A percentile compares a stretch with the other conserved stretches of the same genome.
Conservation (phyloP, 2,888 invertebrate genomes). For the Drosophila subquinaria region DNA sequence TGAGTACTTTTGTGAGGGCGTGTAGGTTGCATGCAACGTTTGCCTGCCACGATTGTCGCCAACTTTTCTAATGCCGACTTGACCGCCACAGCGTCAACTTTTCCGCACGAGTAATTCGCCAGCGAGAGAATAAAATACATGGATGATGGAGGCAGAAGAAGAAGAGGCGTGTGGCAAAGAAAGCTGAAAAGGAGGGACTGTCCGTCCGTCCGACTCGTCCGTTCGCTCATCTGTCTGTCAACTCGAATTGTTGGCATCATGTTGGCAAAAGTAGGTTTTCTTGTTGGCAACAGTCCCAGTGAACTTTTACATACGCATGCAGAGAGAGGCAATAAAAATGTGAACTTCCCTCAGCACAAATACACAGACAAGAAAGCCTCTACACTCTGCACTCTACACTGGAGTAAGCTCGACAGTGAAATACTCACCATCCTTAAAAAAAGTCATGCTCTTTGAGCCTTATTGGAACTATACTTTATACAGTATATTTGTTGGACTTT, state of each 20-base stretch:
- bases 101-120: constrained; percentile 48
- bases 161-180: neutral
- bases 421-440: neutral
- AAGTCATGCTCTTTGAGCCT: neutral
- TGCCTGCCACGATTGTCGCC: constrained; percentile 5
- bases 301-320: constrained; percentile 31
- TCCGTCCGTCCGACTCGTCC: neutral
- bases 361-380: neutral
- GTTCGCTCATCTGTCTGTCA: constrained; percentile 23
- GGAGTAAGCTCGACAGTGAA: neutral
- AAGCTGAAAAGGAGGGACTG: neutral
- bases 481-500: no score
- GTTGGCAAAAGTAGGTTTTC: constrained; percentile 68
- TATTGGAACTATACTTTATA: no score
- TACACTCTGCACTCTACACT: neutral
- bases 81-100: constrained; percentile 47
- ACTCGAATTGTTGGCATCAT: constrained; percentile 49
- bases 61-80: constrained; percentile 37
- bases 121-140: neutral
- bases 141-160: neutral
- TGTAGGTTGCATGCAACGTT: constrained; percentile 10
- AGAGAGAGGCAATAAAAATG: constrained; percentile 55
- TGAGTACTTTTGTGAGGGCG: neutral
- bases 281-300: constrained; percentile 58
- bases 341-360: constrained; percentile 19